Base-by-base conservation (phyloP, 2,113 vertebrate genomes). In the Bubo scandiacus region DNA sequence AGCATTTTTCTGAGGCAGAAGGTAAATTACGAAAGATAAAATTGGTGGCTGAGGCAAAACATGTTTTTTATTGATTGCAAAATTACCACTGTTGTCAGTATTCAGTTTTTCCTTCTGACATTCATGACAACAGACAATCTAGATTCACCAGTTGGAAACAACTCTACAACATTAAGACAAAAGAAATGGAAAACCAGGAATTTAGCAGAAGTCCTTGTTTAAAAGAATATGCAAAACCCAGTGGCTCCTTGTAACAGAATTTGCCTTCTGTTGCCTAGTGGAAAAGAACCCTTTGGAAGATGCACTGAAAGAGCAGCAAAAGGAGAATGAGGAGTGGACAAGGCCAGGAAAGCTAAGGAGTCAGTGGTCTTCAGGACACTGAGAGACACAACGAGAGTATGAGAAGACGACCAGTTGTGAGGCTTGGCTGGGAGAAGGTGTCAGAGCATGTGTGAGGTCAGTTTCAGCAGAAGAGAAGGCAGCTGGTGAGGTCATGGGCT, bases 1-100 rank as follows among this genome's bases (percentile, higher is more conserved):
- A 93, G 10, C 10, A 58, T 77, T 96, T 62, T 77, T 90, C 79
- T 81, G 74, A 86, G 67, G 51, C n/a, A 74, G 23, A 92, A 95
- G 26, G 38, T 86, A 96, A 93, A 88, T 74, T 67, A 43, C 0
- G 6, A 57, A 62, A 90, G 58, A 86, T 67, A 86, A 86, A 95
- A 83, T 52, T 86, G 21, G 38, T 86, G 42, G 17, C 59, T 88
- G 71, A 93, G 38, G 32, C 27, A 87, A 88, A 77, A 58, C 17
- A 23, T 43, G 6, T 5, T 19, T 88, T 70, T 47, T 90, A 43
- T 66, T 79, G 43, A 85, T 67, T 66, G 43, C 14, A 73, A 86
- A 85, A 81, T 88, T 52, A 67, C 29, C 4, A 3, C 12, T 86
- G 9, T 61, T 59, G 20, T 71, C 65, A 78, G 4, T 47, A 40